A percentile compares a stretch with the other conserved stretches of the same genome.
phyloP scores from a whole-genome alignment of 2,113 vertebrate species.

The Corvus cornix region DNA sequence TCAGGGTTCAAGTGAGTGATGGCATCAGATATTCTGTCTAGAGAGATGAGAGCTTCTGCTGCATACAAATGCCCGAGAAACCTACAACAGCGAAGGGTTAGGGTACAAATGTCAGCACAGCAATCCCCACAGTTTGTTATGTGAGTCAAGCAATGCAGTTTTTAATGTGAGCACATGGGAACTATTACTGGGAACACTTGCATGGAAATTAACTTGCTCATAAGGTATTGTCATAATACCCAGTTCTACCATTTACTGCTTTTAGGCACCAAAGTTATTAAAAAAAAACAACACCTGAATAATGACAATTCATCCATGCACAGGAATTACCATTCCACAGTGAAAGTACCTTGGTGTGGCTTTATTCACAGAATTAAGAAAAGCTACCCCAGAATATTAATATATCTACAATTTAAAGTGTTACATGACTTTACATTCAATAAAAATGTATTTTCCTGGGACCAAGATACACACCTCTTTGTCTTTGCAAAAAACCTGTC shows the following conservation, averaged over 20 bases:
- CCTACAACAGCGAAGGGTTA: constrained; percentile 71
- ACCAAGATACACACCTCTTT: neutral
- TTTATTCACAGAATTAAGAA: neutral
- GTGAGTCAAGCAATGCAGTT: neutral
- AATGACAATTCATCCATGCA: neutral
- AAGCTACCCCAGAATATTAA: neutral
- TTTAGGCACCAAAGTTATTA: neutral
- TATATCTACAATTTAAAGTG: neutral
- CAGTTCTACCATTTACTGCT: neutral
- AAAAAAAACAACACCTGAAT: neutral
- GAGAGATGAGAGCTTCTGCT: constrained; percentile 96
- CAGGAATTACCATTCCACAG: neutral
- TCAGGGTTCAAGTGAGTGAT: constrained; percentile 96
- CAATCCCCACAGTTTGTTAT: neutral
- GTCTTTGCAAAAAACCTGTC: neutral
- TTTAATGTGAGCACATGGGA: neutral
- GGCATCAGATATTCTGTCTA: constrained; percentile 97
- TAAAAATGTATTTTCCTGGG: neutral
- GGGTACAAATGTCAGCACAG: neutral
- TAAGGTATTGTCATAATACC: neutral
- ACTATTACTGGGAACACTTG: neutral
- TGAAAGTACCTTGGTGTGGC: neutral
- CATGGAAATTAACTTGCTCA: neutral
- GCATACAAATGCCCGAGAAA: constrained; percentile 97
- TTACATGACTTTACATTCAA: neutral